Evolutionary conservation across 2,888 invertebrate genomes (phyloP), one percentile per base, ranked within the genome.

Genomic region (Chrysina gloriosa): DNA sequence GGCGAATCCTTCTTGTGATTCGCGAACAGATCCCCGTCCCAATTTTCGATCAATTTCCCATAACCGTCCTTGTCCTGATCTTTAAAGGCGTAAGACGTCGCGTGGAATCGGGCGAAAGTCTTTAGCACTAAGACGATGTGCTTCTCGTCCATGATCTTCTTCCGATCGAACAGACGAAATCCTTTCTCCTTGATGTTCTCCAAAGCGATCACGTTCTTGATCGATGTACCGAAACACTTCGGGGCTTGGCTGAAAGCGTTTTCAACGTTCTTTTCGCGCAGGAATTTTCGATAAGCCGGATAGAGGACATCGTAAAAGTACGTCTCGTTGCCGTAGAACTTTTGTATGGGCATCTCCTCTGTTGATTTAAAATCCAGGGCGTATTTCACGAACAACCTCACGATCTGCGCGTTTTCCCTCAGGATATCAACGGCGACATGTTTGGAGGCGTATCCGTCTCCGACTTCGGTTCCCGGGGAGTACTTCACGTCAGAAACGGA

Each of bases 401-500:
- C 5, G 6, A 29, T 52, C 16, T 52, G 5, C 9, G 14, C 36
- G 5, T 65, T 42, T 19, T 34, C 48, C 9, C 36, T 50, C 25
- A 11, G 65, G 9, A 72, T 67, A 39, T 70, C 65, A 9, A 69
- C 69, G 5, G 58, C 47, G 4, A 69, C 61, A 3, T 69, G 50
- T 34, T 69, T 64, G 9, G 70, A 68, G 54, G 69, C 27, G 39
- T 69, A 72, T 2, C 72, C 72, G 29, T 72, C 72, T 14, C 72
- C 72, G 9, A 14, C 25, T 25, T 58, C 11, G 0, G 58, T 23
- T 25, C 58, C 58, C 1, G 58, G 25, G 16, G 19, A 23, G 27
- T 58, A 58, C 27, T 42, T 58, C 14, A 58, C 25, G 6, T 58
- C 39, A 6, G 11, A 16, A 7, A 58, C 25, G 7, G 39, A 25